Evolutionary conservation across 2,888 invertebrate genomes (phyloP), one percentile per base, ranked within the genome.

Genomic region (Cacoxenus indagator): DNA sequence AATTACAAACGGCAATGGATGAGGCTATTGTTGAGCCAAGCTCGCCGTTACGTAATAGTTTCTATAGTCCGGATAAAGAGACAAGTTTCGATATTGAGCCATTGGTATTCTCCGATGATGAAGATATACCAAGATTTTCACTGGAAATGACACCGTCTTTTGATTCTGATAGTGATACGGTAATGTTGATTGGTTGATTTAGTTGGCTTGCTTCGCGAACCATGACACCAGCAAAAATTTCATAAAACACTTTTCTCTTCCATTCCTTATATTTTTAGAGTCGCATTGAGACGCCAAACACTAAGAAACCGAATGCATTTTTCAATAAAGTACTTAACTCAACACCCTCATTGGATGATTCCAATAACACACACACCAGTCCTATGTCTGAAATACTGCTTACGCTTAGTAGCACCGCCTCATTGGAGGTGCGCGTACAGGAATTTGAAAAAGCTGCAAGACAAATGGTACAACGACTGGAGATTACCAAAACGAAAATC

Each of bases 61-160:
- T 91, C 85, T 90, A 91, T 83, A 90, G 90, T 67, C 90, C 90
- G 70, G 91, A 91, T 77, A 91, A 91, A 82, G 91, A 92, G 78
- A 69, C 83, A 46, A 90, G 90, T 64, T 87, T 80, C 65, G 91
- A 91, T 76, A 75, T 81, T 46, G 91, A 91, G 74, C 88, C 89
- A 66, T 83, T 91, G 71, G 90, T 90, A 73, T 92, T 92, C 86
- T 92, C 91, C 67, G 91, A 91, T 75, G 91, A 91, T 81, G 91
- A 90, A 69, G 90, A 90, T 76, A 89, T 90, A 77, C 87, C 87
- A 75, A 84, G 87, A 71, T 87, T 86, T 82, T 88, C 88, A 67
- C 70, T 85, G 82, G 88, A 88, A 87, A 87, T 87, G 86, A 84
- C 87, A 84, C 84, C 86, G 81, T 87, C 84, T 73, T 76, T 85